Conservation (phyloP, 2,888 invertebrate genomes). For the Ormyrus labotus region DNA sequence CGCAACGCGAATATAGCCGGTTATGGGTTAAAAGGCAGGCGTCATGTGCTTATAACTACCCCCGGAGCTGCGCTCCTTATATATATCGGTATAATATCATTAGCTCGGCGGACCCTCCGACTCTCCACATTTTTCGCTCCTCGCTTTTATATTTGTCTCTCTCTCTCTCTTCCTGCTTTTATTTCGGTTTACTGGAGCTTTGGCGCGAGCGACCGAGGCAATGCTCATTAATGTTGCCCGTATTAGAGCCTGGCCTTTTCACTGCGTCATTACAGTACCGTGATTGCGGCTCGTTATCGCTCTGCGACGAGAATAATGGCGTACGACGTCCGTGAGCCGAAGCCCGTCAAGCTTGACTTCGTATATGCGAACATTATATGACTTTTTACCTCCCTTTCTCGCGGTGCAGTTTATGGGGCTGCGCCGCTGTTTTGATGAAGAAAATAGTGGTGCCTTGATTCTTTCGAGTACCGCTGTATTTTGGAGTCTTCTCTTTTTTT, state of each 20-base stretch:
- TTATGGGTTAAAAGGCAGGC: slow-evolving; percentile 72
- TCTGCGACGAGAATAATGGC: too few species aligned
- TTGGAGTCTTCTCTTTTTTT: too few species aligned
- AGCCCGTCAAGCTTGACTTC: too few species aligned
- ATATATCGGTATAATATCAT: slow-evolving; percentile 73
- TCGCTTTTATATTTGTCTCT: neutral
- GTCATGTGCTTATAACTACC: slow-evolving; percentile 74
- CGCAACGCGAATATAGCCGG: slow-evolving; percentile 54
- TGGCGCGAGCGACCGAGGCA: slow-evolving; percentile 8
- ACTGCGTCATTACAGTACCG: slow-evolving; percentile 52
- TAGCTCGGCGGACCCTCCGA: slow-evolving; percentile 59
- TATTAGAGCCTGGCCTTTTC: slow-evolving; percentile 25
- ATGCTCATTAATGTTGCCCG: slow-evolving; percentile 50
- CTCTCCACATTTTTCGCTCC: slow-evolving; percentile 15
- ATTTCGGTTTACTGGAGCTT: slow-evolving; percentile 53
- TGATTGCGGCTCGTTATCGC: slow-evolving; percentile 52
- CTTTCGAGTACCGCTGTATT: neutral
- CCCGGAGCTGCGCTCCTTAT: slow-evolving; percentile 1
- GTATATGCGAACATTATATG: too few species aligned
- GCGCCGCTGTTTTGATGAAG: neutral
- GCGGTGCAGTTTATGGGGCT: too few species aligned
- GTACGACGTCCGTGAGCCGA: too few species aligned
- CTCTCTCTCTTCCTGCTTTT: slow-evolving; percentile 17
- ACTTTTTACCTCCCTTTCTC: too few species aligned
- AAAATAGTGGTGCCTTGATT: slow-evolving; percentile 2